A percentile compares a stretch with the other conserved stretches of the same genome.
Evolutionary conservation across 1,140 invertebrate species (phyloP).

Genomic region (Meloidogyne exigua): DNA sequence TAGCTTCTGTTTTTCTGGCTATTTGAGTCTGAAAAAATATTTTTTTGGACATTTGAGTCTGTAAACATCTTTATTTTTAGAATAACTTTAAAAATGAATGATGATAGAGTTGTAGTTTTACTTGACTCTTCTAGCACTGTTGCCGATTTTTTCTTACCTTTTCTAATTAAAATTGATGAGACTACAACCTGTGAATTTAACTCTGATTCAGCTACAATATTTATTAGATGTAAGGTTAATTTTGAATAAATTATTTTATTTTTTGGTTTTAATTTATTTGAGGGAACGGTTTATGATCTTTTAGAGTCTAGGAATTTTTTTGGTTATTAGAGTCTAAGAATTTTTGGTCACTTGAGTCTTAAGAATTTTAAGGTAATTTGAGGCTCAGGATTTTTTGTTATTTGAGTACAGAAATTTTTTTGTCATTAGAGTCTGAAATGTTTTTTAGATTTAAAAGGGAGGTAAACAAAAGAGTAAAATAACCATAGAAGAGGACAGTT

Average conservation of each 20-base stretch:
- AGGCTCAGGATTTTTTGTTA: too few relatives aligned
- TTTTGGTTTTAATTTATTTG: too few relatives aligned
- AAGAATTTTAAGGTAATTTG: too few relatives aligned
- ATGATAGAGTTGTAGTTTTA: slow-evolving; percentile 33
- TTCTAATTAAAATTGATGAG: slow-evolving; percentile 16
- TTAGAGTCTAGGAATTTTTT: too few relatives aligned
- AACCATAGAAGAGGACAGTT: too few relatives aligned
- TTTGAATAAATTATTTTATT: slow-evolving; percentile 25
- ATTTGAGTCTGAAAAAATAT: background rate
- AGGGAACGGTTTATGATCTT: too few relatives aligned
- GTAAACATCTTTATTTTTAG: background rate
- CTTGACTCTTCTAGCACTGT: slow-evolving; percentile 11
- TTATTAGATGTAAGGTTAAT: slow-evolving; percentile 34
- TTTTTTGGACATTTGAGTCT: background rate
- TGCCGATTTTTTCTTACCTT: slow-evolving; percentile 39
- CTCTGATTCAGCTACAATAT: slow-evolving; percentile 20
- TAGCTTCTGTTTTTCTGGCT: background rate
- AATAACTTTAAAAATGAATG: slow-evolving; percentile 40
- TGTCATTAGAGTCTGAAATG: too few relatives aligned
- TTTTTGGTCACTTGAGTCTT: too few relatives aligned
- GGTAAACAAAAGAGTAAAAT: too few relatives aligned
- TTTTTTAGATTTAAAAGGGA: too few relatives aligned
- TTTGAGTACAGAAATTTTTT: too few relatives aligned
- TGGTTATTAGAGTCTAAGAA: too few relatives aligned
- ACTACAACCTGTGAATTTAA: slow-evolving; percentile 26